Conservation (phyloP, 2,888 invertebrate species). For the Oligia strigilis region DNA sequence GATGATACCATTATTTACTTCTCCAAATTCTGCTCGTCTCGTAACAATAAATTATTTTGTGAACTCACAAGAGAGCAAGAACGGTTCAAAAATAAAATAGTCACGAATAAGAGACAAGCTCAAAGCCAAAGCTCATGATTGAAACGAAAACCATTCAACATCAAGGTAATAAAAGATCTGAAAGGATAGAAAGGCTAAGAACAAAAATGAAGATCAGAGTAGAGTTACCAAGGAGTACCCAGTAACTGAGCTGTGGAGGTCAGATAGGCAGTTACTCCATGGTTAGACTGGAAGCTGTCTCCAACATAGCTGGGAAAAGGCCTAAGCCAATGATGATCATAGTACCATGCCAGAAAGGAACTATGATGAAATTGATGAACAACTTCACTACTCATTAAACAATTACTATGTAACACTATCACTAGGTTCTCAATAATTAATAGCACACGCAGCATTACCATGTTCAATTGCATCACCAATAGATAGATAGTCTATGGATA, state of each 20-base stretch:
- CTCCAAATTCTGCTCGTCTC: background rate
- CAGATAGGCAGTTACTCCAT: too few species aligned
- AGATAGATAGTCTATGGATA: background rate
- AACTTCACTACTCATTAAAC: background rate
- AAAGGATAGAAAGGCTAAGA: too few species aligned
- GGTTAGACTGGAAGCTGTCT: background rate
- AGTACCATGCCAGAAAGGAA: background rate
- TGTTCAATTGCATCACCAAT: background rate
- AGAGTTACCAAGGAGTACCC: background rate
- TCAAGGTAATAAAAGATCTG: background rate
- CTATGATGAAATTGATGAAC: background rate
- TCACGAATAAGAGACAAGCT: background rate
- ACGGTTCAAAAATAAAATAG: constrained; percentile 19
- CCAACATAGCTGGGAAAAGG: background rate
- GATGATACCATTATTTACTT: constrained; percentile 23
- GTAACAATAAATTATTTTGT: constrained; percentile 15
- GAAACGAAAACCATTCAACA: background rate
- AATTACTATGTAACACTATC: background rate
- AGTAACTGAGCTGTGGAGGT: too few species aligned
- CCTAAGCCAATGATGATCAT: too few species aligned
- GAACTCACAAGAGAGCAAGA: background rate
- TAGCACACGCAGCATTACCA: background rate
- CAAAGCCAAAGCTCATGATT: background rate
- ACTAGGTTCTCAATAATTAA: background rate
- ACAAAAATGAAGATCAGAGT: background rate